These are phyloP conservation scores for Aplodontia rufa DNA, from an alignment of 2,113 vertebrate species.

Conservation along the genomic window DNA sequence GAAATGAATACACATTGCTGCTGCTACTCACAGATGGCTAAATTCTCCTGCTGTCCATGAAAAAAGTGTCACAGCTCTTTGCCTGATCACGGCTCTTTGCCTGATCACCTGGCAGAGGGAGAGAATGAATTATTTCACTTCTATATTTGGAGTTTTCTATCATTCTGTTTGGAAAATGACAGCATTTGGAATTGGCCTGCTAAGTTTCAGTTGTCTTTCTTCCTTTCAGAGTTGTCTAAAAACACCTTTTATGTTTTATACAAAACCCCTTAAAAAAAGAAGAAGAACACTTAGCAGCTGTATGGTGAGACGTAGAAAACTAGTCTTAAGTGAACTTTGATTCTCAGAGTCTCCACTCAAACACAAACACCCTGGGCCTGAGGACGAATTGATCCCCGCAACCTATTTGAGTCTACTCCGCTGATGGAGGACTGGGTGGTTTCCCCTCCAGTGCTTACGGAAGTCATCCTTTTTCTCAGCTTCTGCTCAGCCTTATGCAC, in stretches of 20 bases:
- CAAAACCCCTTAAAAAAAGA: not conserved
- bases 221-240: not conserved
- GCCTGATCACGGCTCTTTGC: not conserved
- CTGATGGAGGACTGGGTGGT: not conserved
- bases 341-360: not conserved
- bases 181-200: not conserved
- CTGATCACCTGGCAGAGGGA: not conserved
- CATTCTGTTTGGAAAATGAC: not conserved
- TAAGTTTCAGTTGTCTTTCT: not conserved
- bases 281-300: not conserved
- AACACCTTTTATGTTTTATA: not conserved
- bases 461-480: not conserved
- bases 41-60: not conserved
- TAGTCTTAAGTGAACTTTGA: not conserved
- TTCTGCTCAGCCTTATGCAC: not conserved
- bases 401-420: accelerated
- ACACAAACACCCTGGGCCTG: not conserved
- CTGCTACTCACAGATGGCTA: not conserved
- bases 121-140: not conserved
- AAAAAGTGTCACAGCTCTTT: not conserved
- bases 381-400: not conserved
- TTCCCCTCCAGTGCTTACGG: not conserved
- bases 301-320: not conserved
- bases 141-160: not conserved
- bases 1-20: not conserved